Base-by-base conservation (phyloP, 2,888 invertebrate species). In the Nomada lathburiana region DNA sequence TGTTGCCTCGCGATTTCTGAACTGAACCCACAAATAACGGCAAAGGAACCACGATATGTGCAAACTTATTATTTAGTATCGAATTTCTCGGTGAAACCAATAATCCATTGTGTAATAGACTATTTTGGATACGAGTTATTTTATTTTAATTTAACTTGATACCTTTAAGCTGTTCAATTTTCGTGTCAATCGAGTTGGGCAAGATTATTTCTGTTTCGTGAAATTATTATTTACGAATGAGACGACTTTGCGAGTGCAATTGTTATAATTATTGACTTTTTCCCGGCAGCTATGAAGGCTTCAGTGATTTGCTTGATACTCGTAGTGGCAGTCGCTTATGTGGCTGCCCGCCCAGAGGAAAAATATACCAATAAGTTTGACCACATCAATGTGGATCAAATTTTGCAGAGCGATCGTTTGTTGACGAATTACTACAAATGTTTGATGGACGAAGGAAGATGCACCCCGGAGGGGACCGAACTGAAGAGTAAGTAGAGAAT, bases 381-480 rank as follows among this genome's bases (percentile, higher is more conserved):
- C 91, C 96, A 96, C 89, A 94, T 97, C 64, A 94, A 97, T 91
- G 76, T 97, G 68, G 95, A 97, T 57, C 95, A 96, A 89, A 95
- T 97, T 82, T 91, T 97, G n/a, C 90, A 88, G 0, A 97, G 95
- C 91, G 95, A 96, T 20, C 94, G 97, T 36, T 93, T 97, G 16
- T 92, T 97, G 1, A 93, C 94, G 20, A 96, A 95, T 36, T 97
- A 97, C 88, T 92, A 95, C 59, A 95, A 96, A 72, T 97, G 97
- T 88, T 88, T 97, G 60, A 91, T 97, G 89, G 95, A 95, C 0
- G 94, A 94, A 77, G 96, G 95, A 11, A 95, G 95, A 42, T 97
- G 97, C 92, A 96, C 95, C 1, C 94, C 96, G 7, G 97, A 97
- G 88, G 97, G 95, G 72, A 95, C 95, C 86, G 96, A 96, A 93